A percentile compares a stretch with the other conserved stretches of the same genome.
phyloP scores from a whole-genome alignment of 2,113 vertebrate species.

The Seriola rivoliana region DNA sequence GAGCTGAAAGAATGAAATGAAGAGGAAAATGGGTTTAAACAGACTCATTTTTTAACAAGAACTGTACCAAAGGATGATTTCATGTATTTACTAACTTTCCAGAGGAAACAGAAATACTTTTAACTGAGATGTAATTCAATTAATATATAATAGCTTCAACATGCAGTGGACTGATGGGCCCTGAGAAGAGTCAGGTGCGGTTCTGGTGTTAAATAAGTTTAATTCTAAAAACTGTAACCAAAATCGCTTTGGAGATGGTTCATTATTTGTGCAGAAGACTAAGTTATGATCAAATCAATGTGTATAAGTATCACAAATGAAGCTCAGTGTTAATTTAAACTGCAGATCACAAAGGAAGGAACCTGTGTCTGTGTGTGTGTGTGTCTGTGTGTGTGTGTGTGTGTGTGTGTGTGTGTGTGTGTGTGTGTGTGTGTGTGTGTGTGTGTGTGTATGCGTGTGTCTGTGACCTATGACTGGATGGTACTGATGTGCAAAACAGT shows the following conservation, averaged over 20 bases:
- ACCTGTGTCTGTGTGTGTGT: not conserved
- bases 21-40: not conserved
- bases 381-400: not conserved
- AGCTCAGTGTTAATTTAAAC: not conserved
- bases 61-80: too few relatives aligned
- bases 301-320: not conserved
- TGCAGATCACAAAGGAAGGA: not conserved
- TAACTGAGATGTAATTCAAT: not conserved
- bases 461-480: conserved; percentile 17
- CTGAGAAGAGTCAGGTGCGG: not conserved
- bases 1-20: not conserved
- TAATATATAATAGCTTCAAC: not conserved
- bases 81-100: not conserved
- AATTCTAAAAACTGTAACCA: not conserved
- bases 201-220: not conserved
- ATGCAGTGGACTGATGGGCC: not conserved
- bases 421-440: not conserved
- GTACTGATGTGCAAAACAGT: conserved; percentile 50
- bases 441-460: not conserved
- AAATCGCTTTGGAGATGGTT: not conserved
- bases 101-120: not conserved
- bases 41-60: not conserved
- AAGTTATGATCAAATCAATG: not conserved
- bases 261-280: not conserved
- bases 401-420: not conserved